Evolutionary conservation across 2,888 invertebrate genomes (phyloP), one percentile per base, ranked within the genome.

Genomic region (Schizaphis graminum): DNA sequence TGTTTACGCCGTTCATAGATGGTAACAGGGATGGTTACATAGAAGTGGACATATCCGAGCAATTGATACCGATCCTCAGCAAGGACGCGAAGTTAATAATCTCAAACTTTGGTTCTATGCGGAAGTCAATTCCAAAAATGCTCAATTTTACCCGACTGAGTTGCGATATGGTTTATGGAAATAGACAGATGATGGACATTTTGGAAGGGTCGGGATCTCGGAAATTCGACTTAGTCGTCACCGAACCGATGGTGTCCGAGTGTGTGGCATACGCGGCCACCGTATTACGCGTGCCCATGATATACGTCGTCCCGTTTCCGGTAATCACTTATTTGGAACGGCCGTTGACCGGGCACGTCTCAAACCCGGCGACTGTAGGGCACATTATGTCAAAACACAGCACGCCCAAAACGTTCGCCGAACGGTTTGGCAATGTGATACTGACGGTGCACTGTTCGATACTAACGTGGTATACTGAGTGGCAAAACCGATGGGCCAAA

Each of bases 241-340:
- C 57, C 13, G 44, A 44, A 26, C 26, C 28, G 41, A 0, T 61
- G 4, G 44, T 21, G 13, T 41, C 89, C 10, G 89, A 90, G 56
- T 90, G 89, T 44, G 61, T 61, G 44, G 49, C 89, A 16, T 90
- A 90, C 61, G 41, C 13, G 44, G 89, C 89, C 41, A 44, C 89
- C 44, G 89, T 61, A 28, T 67, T 90, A 24, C 3, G 41, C 13
- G 56, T 90, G 8, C 89, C 89, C 2, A 28, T n/a, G 67, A 47
- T 90, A 3, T 61, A 90, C 16, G 47, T 90, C 10, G 47, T 67
- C 16, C 47, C 90, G 8, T 16, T 41, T 11, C 67, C 90, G 13
- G 16, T 67, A 1, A 0, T 67, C 47, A 57, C 57, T 28, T 47
- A 26, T 10, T 28, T n/a, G n/a, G 90, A 90, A 67, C 67, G 90